Base-by-base conservation (phyloP, 1,140 invertebrate species). In the Limonius californicus region DNA sequence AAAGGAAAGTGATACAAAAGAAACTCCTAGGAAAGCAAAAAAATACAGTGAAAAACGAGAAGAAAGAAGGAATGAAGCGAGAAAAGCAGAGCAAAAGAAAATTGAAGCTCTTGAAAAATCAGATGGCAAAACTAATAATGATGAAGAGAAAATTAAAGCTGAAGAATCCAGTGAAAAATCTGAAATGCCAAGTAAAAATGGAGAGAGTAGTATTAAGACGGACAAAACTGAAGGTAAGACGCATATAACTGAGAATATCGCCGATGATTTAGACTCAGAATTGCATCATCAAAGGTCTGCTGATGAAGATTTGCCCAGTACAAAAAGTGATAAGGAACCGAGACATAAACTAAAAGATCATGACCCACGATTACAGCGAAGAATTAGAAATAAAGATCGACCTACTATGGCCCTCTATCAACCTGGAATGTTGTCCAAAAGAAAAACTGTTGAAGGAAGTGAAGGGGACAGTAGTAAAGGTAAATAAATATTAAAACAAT, bases 381-480 rank as follows among this genome's bases (percentile, higher is more conserved):
- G 80, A 23, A 81, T 82, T 50, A 71, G 80, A 56, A 82, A 82
- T 67, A 82, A 82, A 71, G 80, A 76, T 64, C 57, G 75, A 39
- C 75, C 75, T 11, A 71, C 75, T 2, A 74, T 77, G 62, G 69
- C 71, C 7, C 64, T 77, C 15, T 77, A 77, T 64, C 66, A 74
- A 65, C 75, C 75, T 6, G 75, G 75, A 19, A 76, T 76, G 74
- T 63, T 76, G n/a, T 72, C 73, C 12, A 74, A 72, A 59, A 70
- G 45, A 16, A 50, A 14, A 7, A 8, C 8, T 8, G 14, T 14
- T 16, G 45, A 50, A 39, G n/a, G 35, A 12, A 39, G 8, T 14
- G n/a, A 39, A 39, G 27, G 27, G n/a, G n/a, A n/a, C n/a, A 27
- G 3, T 27, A 27, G 23, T 27, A 4, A 27, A n/a, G n/a, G n/a